phyloP scores from a whole-genome alignment of 2,113 vertebrate species.

The Ptilonorhynchus violaceus region DNA sequence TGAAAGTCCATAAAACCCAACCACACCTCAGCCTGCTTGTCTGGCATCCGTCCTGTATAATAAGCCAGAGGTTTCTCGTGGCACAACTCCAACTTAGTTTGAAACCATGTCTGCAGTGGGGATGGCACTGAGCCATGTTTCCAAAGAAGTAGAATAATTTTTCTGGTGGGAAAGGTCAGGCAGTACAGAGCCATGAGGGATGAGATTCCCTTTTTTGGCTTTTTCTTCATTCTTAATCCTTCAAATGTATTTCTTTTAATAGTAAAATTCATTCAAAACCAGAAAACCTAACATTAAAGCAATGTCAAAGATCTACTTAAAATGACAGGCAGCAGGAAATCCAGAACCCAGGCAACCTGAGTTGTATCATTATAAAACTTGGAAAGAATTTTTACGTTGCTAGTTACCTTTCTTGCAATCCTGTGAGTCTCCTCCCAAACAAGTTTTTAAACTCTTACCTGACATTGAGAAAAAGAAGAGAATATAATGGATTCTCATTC shows the following conservation, averaged over 20 bases:
- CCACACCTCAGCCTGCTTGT: conserved; percentile 63
- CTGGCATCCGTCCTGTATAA: conserved; percentile 56
- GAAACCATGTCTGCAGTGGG: conserved; percentile 38
- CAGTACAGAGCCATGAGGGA: not conserved
- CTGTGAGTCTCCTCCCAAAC: not conserved
- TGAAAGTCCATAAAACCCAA: conserved; percentile 55
- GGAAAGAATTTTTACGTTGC: not conserved
- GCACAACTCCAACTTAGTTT: conserved; percentile 54
- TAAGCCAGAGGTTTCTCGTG: conserved; percentile 21
- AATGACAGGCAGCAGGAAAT: not conserved
- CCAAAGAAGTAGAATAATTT: conserved; percentile 27
- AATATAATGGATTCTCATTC: not conserved
- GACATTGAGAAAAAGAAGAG: not conserved
- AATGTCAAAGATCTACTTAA: conserved; percentile 26
- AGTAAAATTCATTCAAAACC: conserved; percentile 45
- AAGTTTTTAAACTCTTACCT: not conserved
- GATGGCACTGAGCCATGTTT: conserved; percentile 57
- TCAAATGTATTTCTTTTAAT: conserved; percentile 3
- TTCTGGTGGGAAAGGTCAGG: conserved; percentile 68
- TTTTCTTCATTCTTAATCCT: conserved; percentile 6
- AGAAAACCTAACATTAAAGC: conserved; percentile 43
- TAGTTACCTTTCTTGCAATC: not conserved
- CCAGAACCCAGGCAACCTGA: not conserved
- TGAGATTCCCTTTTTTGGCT: conserved; percentile 2
- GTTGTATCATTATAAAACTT: conserved; percentile 21